Evolutionary conservation across 2,113 vertebrate genomes (phyloP).

Genomic region (Odontesthes bonariensis): DNA sequence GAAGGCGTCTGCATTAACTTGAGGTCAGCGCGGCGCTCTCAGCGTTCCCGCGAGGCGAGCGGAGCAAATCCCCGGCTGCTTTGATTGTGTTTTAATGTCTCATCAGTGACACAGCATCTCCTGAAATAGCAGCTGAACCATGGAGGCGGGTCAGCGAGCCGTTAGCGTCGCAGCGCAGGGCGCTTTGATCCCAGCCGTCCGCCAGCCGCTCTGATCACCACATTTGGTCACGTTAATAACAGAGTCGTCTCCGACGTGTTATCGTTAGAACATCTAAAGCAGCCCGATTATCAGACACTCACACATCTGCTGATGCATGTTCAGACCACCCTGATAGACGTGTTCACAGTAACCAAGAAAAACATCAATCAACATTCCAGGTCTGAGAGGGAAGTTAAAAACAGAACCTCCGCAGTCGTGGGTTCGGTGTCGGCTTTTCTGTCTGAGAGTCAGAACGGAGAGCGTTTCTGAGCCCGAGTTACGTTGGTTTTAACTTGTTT

Average conservation of each 20-base stretch:
- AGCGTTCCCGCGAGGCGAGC: conserved; percentile 15
- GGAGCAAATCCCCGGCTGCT: conserved; percentile 30
- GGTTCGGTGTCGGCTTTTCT: background rate
- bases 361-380: conserved; percentile 5
- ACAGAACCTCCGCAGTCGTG: too few species aligned
- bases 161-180: conserved; percentile 42
- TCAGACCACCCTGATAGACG: background rate
- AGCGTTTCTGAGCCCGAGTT: background rate
- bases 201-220: background rate
- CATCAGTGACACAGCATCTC: conserved; percentile 52
- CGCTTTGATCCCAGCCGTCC: conserved; percentile 44
- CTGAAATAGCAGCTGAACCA: conserved; percentile 56
- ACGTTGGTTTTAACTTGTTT: too few species aligned
- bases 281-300: conserved; percentile 6
- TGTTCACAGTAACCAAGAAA: conserved; percentile 15
- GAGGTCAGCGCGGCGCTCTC: conserved; percentile 15
- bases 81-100: conserved; percentile 21
- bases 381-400: background rate
- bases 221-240: conserved; percentile 23
- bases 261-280: conserved; percentile 22
- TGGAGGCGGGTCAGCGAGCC: conserved; percentile 32
- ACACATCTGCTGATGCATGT: background rate
- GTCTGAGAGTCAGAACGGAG: background rate
- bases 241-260: conserved; percentile 9
- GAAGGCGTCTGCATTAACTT: background rate